These are phyloP conservation scores for Caenorhabditis parvicauda DNA, from an alignment of 2,888 invertebrate genomes.

Conservation along the genomic window DNA sequence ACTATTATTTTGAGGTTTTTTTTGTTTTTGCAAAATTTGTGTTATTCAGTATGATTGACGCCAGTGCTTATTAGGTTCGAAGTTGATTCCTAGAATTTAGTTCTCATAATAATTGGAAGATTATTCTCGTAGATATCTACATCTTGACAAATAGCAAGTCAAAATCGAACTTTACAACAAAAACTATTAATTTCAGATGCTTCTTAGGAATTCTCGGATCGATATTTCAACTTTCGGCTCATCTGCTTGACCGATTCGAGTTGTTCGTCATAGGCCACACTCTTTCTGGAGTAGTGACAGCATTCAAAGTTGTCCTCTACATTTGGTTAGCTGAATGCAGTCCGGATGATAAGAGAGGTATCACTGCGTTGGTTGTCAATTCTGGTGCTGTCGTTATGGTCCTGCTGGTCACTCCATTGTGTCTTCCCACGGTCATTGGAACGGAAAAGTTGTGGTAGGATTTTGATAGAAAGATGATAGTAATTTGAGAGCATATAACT, in stretches of 20 bases:
- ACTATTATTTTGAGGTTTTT: slow-evolving; percentile 41
- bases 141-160: neutral
- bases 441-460: slow-evolving; percentile 41
- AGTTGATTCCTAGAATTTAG: neutral
- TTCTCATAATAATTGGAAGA: neutral
- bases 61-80: neutral
- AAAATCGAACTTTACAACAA: no score
- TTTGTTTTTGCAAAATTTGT: no score
- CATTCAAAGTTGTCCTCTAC: slow-evolving; percentile 42
- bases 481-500: no score
- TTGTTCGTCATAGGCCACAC: slow-evolving; percentile 49
- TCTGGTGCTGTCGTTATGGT: slow-evolving; percentile 43
- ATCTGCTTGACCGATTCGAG: slow-evolving; percentile 37
- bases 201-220: slow-evolving; percentile 43
- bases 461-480: no score
- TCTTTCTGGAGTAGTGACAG: slow-evolving; percentile 40
- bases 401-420: slow-evolving; percentile 43
- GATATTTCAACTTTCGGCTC: slow-evolving; percentile 36
- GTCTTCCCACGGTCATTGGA: slow-evolving; percentile 46
- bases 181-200: slow-evolving; percentile 18
- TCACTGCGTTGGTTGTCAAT: slow-evolving; percentile 46
- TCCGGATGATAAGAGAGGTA: slow-evolving; percentile 42
- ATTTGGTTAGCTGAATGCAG: slow-evolving; percentile 53
- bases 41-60: neutral
- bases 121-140: slow-evolving; percentile 2